Conservation (phyloP, 2,888 invertebrate genomes). For the Rhabditoides inermis region DNA sequence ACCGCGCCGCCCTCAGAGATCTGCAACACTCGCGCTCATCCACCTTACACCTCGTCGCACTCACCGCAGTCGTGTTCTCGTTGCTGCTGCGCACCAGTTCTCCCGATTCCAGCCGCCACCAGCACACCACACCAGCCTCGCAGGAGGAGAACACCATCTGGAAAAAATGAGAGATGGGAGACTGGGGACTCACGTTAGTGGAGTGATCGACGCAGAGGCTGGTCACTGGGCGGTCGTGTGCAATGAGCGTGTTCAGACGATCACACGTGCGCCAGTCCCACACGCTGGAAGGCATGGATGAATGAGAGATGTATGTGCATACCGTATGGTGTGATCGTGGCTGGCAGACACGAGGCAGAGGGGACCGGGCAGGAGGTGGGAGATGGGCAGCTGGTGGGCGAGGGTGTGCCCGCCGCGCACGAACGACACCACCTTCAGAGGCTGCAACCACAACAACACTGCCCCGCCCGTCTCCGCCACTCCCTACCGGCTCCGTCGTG, state of each 20-base stretch:
- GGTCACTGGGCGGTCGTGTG: slow-evolving; percentile 35
- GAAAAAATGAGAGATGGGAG: slow-evolving; percentile 5
- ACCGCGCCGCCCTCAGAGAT: background rate
- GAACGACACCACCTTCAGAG: slow-evolving; percentile 17
- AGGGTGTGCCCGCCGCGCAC: slow-evolving; percentile 10
- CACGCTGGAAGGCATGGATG: no score
- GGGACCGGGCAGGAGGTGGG: slow-evolving; percentile 12
- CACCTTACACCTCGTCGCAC: no score
- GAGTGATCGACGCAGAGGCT: slow-evolving; percentile 19
- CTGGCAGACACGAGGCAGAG: slow-evolving; percentile 18
- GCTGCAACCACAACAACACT: background rate
- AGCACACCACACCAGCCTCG: slow-evolving; percentile 41
- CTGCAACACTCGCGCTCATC: no score
- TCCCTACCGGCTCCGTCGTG: slow-evolving; percentile 4
- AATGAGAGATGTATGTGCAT: no score
- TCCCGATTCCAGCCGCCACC: slow-evolving; percentile 37
- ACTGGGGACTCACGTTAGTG: slow-evolving; percentile 5
- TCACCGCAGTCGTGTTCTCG: slow-evolving; percentile 11
- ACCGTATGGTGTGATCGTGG: slow-evolving; percentile 19
- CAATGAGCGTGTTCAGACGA: slow-evolving; percentile 25
- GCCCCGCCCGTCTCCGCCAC: background rate
- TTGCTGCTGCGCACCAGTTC: slow-evolving; percentile 16
- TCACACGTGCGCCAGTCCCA: slow-evolving; percentile 26
- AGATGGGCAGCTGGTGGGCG: slow-evolving; percentile 30
- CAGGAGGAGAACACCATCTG: slow-evolving; percentile 35